Evolutionary conservation across 2,113 vertebrate genomes (phyloP).

Genomic region (Crotalus viridis): DNA sequence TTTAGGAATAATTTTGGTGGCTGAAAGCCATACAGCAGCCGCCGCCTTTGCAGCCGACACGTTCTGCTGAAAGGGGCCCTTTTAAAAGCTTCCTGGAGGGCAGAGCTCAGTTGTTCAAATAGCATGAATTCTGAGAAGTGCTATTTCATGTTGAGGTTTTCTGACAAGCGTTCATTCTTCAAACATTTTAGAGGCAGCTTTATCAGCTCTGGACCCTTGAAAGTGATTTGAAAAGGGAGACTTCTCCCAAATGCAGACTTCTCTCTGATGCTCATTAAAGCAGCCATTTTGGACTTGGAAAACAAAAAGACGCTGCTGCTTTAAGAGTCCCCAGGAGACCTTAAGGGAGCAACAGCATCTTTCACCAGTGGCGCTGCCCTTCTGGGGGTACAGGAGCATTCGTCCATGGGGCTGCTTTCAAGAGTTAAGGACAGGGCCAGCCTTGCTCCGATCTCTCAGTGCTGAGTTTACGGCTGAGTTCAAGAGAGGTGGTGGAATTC

Average conservation of each 20-base stretch:
- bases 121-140: constrained; percentile 6
- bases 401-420: not conserved
- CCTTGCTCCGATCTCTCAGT: too few relatives aligned
- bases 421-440: not conserved
- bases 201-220: not conserved
- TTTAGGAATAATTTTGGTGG: constrained; percentile 13
- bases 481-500: not conserved
- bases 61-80: constrained; percentile 3
- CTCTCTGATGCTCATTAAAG: not conserved
- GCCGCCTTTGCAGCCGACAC: not conserved
- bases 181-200: not conserved
- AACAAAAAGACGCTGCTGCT: not conserved
- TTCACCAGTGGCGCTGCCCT: not conserved
- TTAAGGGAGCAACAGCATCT: not conserved
- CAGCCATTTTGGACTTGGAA: not conserved
- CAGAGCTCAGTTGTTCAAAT: not conserved
- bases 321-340: not conserved
- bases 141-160: not conserved
- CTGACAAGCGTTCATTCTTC: not conserved
- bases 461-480: not conserved
- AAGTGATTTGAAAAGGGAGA: not conserved
- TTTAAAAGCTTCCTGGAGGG: not conserved
- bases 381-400: not conserved
- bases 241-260: not conserved
- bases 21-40: constrained; percentile 3